Base-by-base conservation (phyloP, 2,113 vertebrate genomes). In the Urocynchramus pylzowi region DNA sequence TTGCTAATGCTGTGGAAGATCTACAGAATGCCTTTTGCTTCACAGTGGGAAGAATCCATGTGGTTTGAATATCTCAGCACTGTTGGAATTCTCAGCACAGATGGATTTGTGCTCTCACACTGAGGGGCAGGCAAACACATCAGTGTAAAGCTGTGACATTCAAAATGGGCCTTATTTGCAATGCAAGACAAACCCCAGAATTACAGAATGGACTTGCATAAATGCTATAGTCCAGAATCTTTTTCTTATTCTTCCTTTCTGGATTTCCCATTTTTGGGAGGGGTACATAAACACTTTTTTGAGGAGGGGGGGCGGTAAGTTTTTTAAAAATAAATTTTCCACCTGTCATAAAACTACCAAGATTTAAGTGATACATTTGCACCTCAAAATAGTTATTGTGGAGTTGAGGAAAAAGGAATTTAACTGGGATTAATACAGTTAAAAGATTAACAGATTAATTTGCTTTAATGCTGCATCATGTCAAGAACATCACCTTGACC, bases 81-180 rank as follows among this genome's bases (percentile, higher is more conserved):
- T 50, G 57, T 1, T 60, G 88, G 71, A 84, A 80, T 74, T 65
- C 75, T 63, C 92, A 92, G 83, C 80, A 83, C 93, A 92, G 90
- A 81, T 71, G 77, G 88, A 26, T 63, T 64, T 39, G 61, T 78
- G 89, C 39, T 87, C 78, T 26, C 10, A n/a, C 70, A 60, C 24
- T 35, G 84, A 85, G 54, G 71, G 84, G 57, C 17, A 85, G 53
- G 67, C 76, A 95, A 82, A 86, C 76, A 75, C 26, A 83, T 15
- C 63, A 77, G 19, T 9, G 16, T 41, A 59, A 90, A 50, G 56
- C 49, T 71, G 47, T 44, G 39, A 54, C 4, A 6, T 70, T 68
- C 56, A 63, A 84, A 93, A 69, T 4, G 6, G 31, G 47, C 31
- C 23, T 94, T 64, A 56, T 45, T 57, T 27, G 49, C 1, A 2